Base-by-base conservation (phyloP, 2,888 invertebrate species). In the Strigamia transsilvanica region DNA sequence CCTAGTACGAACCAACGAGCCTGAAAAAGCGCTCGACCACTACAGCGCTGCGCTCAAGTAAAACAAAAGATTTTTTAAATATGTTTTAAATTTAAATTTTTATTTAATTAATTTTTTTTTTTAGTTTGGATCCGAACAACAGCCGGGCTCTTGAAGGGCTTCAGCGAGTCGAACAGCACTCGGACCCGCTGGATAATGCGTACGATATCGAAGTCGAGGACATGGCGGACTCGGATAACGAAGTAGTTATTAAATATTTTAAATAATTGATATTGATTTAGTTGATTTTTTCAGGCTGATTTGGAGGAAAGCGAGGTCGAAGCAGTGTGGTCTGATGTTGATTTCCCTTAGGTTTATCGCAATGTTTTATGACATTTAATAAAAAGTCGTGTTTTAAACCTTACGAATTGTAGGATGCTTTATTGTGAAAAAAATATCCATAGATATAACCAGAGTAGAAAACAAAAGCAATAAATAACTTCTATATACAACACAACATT, bases 21-120 rank as follows among this genome's bases (percentile, higher is more conserved):
- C 92, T 83, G 92, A 92, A 80, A 92, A 92, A 85, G 93, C 93
- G 32, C 89, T 93, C 82, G 91, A 92, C 84, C 92, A 93, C 86
- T 93, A 92, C 86, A 91, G 90, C 80, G 90, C 91, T 84, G 92
- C 93, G 3, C 87, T 93, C 32, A 91, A 91, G 92, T 92, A 87
- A 87, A 87, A 85, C n/a, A n/a, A n/a, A n/a, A n/a, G n/a, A n/a
- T n/a, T n/a, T n/a, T n/a, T n/a, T n/a, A n/a, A n/a, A n/a, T n/a
- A n/a, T n/a, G n/a, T n/a, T n/a, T n/a, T n/a, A n/a, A n/a, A n/a
- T 46, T 77, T 38, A 41, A 15, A 1, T 80, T 27, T 56, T 61
- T 2, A 34, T 78, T 1, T 78, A 1, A 78, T 78, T 78, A 34
- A 21, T 23, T 61, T 80, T 82, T 61, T 6, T 38, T 80, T 83